Base-by-base conservation (phyloP, 2,888 invertebrate genomes). In the Sturmia bella region DNA sequence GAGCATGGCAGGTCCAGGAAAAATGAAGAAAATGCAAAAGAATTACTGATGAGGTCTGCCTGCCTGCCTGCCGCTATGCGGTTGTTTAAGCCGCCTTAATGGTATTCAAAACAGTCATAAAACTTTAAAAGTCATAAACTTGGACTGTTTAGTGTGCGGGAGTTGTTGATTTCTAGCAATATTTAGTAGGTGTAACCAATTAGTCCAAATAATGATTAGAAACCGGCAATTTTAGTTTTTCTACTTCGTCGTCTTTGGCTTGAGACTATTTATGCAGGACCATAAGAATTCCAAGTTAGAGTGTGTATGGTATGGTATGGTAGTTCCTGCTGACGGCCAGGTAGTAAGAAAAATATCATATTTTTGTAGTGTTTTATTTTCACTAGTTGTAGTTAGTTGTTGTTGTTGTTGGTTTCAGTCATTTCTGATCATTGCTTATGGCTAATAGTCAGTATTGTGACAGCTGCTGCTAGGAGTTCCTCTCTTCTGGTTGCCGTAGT, bases 401-500 rank as follows among this genome's bases (percentile, higher is more conserved):
- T 78, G 27, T 52, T 61, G 3, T 21, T 80, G 41, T 63, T 52
- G n/a, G 41, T 57, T 76, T 27, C 43, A 69, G 59, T 64, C 32
- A 41, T 61, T 39, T 66, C 48, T 69, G 74, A 74, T 80, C 79
- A 74, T 70, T 52, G 76, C 59, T 61, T 76, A 52, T 15, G 52
- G 80, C 66, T 74, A 78, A 78, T 82, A 64, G 78, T 70, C 52
- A 70, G 57, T 72, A 27, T 59, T 78, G 57, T 82, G 82, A 74
- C 78, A 82, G 78, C 78, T 74, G 74, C 74, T 61, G 57, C 50
- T 76, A 11, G 61, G 50, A 45, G 56, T 74, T 73, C 2, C 15
- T 15, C 27, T 64, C 32, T 17, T 37, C 12, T 54, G 43, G 27
- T 27, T 27, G 27, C 27, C 9, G 32, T 32, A 9, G 27, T 6